Evolutionary conservation across 2,113 vertebrate species (phyloP).

Genomic region (Calyptommatus sinebrachiatus): DNA sequence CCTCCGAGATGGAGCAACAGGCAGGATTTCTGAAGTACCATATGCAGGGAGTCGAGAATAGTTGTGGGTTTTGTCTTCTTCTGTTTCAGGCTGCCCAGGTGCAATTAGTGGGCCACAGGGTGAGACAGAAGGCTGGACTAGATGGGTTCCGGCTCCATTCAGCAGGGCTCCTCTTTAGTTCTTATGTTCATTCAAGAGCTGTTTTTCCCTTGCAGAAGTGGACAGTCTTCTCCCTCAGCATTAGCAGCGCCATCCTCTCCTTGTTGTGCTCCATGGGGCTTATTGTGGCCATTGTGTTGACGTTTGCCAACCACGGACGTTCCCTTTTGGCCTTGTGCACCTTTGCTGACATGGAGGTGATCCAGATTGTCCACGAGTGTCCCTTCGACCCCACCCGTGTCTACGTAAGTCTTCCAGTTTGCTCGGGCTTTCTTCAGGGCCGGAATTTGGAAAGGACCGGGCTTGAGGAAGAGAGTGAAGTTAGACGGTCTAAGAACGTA

Average conservation of each 20-base stretch:
- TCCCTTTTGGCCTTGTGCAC: slow-evolving; percentile 80
- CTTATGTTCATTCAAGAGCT: no score
- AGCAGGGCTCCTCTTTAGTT: no score
- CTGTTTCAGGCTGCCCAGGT: no score
- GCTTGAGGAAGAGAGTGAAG: not conserved
- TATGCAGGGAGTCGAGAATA: no score
- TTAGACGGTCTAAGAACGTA: no score
- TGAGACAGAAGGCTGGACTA: no score
- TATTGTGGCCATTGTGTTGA: slow-evolving; percentile 72
- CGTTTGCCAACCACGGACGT: slow-evolving; percentile 73
- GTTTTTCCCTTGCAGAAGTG: slow-evolving; percentile 70
- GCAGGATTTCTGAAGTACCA: no score
- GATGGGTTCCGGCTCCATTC: no score
- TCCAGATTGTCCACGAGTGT: slow-evolving; percentile 75
- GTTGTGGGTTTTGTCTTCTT: no score
- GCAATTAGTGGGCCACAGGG: no score
- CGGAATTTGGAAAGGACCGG: no score
- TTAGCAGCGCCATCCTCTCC: slow-evolving; percentile 71
- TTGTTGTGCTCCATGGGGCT: slow-evolving; percentile 77
- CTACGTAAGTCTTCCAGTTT: slow-evolving; percentile 70
- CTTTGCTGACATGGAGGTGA: slow-evolving; percentile 52
- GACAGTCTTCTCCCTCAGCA: slow-evolving; percentile 71
- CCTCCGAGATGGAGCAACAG: no score
- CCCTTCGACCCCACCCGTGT: slow-evolving; percentile 88
- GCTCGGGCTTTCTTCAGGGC: fast-evolving